Conservation (phyloP, 2,888 invertebrate species). For the Tetheella fluctuosa region DNA sequence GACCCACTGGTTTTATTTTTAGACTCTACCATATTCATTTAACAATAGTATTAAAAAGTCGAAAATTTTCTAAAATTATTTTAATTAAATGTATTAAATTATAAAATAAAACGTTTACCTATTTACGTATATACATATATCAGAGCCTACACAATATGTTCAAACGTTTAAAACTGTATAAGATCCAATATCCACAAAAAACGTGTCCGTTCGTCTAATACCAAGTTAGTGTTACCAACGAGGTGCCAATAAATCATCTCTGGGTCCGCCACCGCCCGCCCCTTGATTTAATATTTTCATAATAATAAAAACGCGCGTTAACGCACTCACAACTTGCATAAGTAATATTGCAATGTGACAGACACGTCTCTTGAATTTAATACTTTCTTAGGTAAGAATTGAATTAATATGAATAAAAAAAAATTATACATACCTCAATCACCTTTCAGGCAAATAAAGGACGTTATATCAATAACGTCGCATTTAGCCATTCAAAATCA, state of each 20-base stretch:
- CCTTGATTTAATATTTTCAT: conserved; percentile 79
- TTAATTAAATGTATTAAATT: too few relatives aligned
- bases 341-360: conserved; percentile 23
- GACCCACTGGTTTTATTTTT: too few relatives aligned
- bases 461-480: too few relatives aligned
- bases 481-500: too few relatives aligned
- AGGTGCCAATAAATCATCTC: conserved; percentile 73
- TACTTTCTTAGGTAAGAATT: not conserved
- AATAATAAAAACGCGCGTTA: conserved; percentile 74
- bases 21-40: too few relatives aligned
- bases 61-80: too few relatives aligned
- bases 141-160: too few relatives aligned
- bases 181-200: conserved; percentile 21
- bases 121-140: too few relatives aligned
- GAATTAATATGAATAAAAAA: not conserved
- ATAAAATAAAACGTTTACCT: too few relatives aligned
- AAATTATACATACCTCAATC: too few relatives aligned
- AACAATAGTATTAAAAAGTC: too few relatives aligned
- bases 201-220: conserved; percentile 33
- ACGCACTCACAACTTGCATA: conserved; percentile 42
- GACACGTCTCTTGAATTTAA: conserved; percentile 24
- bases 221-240: conserved; percentile 43
- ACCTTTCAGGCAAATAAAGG: not conserved
- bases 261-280: conserved; percentile 48
- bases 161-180: not conserved